A percentile compares a stretch with the other conserved stretches of the same genome.
phyloP scores from a whole-genome alignment of 2,113 vertebrate genomes.

The Poicephalus gulielmi region DNA sequence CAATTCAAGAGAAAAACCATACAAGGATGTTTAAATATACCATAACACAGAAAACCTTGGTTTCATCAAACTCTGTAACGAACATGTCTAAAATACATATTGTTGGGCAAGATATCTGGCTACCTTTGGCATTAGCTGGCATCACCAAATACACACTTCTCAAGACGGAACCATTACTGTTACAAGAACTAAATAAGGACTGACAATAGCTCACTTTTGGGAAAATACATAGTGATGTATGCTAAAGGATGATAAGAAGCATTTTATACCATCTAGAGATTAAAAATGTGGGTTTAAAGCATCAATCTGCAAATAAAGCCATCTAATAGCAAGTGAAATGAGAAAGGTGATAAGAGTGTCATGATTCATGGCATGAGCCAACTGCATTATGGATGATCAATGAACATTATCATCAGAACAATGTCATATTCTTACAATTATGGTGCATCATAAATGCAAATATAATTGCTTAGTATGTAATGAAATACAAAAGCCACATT shows the following conservation, averaged over 20 bases:
- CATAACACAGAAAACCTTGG: not conserved
- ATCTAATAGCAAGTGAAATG: constrained; percentile 59
- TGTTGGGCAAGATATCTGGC: not conserved
- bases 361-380: constrained; percentile 62
- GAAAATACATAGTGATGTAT: not conserved
- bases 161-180: not conserved
- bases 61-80: not conserved
- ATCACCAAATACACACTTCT: not conserved
- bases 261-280: constrained; percentile 58
- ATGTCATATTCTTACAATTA: constrained; percentile 73
- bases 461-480: constrained; percentile 68
- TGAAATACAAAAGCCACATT: constrained; percentile 67
- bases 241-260: not conserved
- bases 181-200: not conserved
- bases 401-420: constrained; percentile 73
- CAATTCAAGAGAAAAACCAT: not conserved
- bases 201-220: not conserved
- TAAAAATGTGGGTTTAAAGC: constrained; percentile 55
- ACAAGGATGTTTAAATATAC: not conserved
- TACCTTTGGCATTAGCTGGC: not conserved
- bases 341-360: constrained; percentile 65
- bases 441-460: constrained; percentile 69
- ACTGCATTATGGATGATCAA: constrained; percentile 74
- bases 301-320: constrained; percentile 64
- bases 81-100: not conserved